phyloP scores from a whole-genome alignment of 2,113 vertebrate species.

The Nerophis lumbriciformis region DNA sequence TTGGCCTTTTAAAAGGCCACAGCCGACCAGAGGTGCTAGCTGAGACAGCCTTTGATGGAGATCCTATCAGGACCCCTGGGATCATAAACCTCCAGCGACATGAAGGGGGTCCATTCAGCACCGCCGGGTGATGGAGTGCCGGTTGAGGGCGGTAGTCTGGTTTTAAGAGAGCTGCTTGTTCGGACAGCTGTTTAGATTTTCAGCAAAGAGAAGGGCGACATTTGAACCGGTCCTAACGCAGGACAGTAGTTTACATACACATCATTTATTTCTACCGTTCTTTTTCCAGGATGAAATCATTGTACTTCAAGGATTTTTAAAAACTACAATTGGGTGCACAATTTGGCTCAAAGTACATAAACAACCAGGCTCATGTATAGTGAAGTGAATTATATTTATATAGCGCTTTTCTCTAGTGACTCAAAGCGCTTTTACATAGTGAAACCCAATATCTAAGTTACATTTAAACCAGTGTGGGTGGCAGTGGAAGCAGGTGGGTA shows the following conservation, averaged over 20 bases:
- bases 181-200: conserved; percentile 66
- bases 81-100: conserved; percentile 60
- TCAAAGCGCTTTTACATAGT: no score
- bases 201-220: conserved; percentile 22
- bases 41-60: conserved; percentile 62
- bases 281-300: neutral
- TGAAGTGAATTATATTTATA: no score
- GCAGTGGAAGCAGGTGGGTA: no score
- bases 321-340: no score
- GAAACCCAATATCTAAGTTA: no score
- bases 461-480: no score
- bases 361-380: no score
- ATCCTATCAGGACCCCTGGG: conserved; percentile 55
- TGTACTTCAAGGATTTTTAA: no score
- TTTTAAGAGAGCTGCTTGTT: conserved; percentile 68
- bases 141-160: conserved; percentile 41
- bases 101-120: conserved; percentile 69
- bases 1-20: conserved; percentile 34
- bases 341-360: no score
- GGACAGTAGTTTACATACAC: conserved; percentile 3
- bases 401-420: no score
- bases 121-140: conserved; percentile 45
- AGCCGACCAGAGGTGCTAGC: conserved; percentile 54
- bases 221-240: conserved; percentile 8
- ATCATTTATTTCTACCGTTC: neutral